Evolutionary conservation across 2,888 invertebrate species (phyloP).

Genomic region (Chaetogeoica ovagalla): DNA sequence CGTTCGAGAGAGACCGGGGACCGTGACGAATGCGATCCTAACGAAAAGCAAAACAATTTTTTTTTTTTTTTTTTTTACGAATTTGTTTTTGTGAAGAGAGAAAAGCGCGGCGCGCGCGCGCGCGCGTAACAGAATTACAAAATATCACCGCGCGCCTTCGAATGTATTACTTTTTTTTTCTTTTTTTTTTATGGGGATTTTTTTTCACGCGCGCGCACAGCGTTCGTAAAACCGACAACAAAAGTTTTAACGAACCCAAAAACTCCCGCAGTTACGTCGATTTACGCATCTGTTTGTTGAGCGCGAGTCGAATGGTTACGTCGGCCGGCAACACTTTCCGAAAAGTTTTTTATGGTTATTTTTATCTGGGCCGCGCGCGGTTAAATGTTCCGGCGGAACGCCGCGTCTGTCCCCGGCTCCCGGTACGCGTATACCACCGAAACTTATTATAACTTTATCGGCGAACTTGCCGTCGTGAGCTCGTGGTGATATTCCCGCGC

Average conservation of each 20-base stretch:
- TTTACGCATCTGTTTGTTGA: constrained; percentile 49
- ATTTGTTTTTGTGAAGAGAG: no score
- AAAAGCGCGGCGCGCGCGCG: no score
- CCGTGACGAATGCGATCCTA: neutral
- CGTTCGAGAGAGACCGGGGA: neutral
- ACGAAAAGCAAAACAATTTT: neutral
- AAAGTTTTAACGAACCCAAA: constrained; percentile 48
- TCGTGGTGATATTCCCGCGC: no score
- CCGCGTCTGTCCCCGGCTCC: neutral
- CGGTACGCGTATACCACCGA: neutral
- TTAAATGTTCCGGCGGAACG: constrained; percentile 31
- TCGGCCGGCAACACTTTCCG: constrained; percentile 36
- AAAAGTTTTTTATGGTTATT: constrained; percentile 51
- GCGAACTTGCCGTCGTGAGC: neutral
- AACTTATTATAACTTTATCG: constrained; percentile 33
- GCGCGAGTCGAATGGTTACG: constrained; percentile 41
- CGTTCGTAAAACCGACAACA: neutral
- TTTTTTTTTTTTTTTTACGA: neutral
- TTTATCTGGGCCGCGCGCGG: constrained; percentile 36
- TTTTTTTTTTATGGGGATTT: constrained; percentile 3
- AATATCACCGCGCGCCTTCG: constrained; percentile 4
- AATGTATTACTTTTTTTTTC: neutral
- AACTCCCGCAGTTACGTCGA: constrained; percentile 37
- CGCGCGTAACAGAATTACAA: neutral
- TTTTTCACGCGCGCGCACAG: no score